Evolutionary conservation across 2,888 invertebrate species (phyloP), one percentile per base, ranked within the genome.

Genomic region (Drosophila multiciliata): DNA sequence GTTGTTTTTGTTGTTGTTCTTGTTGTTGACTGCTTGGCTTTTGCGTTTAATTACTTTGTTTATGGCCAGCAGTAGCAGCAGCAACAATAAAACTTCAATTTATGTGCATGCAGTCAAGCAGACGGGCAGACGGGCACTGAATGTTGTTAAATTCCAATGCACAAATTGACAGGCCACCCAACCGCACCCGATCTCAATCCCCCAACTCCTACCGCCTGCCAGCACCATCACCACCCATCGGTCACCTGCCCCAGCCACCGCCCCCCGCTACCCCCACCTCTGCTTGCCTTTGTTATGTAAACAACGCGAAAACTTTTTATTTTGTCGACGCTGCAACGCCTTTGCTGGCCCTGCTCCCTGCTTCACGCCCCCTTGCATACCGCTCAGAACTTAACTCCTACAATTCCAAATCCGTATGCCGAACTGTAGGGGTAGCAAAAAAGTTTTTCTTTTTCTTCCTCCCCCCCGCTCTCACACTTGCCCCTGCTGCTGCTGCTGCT

Each of bases 11-110:
- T 63, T 82, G 66, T 66, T 62, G 69, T 68, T 75, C 63, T 40
- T 57, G 64, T 63, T 66, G 49, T 29, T 64, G 57, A 38, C 55
- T 73, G 63, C 64, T 75, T 73, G 82, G 82, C 79, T 87, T 87
- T 80, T 87, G 87, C 89, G 73, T 87, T 85, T 85, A 85, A 85
- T 85, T 85, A 89, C 85, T 89, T 80, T 86, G 89, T 86, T 86
- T 86, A 86, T 89, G 85, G 80, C 85, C 83, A 73, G 81, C 70
- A 86, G 78, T 70, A 86, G 80, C 83, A 63, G 67, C 73, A 57
- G 63, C 75, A 80, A 81, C 85, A 86, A 86, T 86, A 86, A 89
- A 86, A 89, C 82, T 89, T 80, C 82, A 89, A 86, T 86, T 86
- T 86, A 85, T 85, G 87, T 83, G 73, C 71, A 73, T 70, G 66